A percentile compares a stretch with the other conserved stretches of the same genome.
These are phyloP conservation scores for Drosophila erecta DNA, from an alignment of 1,140 invertebrate species.

Conservation along the genomic window DNA sequence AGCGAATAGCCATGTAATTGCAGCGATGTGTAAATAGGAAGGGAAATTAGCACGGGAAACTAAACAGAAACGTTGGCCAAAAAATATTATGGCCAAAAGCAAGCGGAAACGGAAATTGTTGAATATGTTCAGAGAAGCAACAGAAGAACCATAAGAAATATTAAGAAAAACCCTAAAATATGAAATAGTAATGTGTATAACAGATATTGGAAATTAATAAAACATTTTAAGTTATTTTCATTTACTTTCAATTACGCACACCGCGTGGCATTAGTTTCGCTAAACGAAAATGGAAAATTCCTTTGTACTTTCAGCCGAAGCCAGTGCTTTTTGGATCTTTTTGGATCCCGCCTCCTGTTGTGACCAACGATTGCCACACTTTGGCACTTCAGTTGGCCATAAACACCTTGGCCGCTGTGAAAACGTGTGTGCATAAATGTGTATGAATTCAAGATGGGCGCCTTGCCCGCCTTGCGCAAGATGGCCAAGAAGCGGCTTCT, in stretches of 20 bases:
- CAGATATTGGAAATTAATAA: too few relatives aligned
- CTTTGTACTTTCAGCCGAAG: constrained; percentile 21
- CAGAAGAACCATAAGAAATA: too few relatives aligned
- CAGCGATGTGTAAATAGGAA: not conserved
- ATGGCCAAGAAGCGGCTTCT: constrained; percentile 53
- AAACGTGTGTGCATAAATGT: not conserved
- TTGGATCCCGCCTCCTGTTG: constrained; percentile 24
- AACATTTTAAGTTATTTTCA: too few relatives aligned
- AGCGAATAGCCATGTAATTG: not conserved
- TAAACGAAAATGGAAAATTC: not conserved
- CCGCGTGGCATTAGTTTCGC: not conserved
- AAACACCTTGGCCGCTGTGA: constrained; percentile 62
- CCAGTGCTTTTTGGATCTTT: too few relatives aligned
- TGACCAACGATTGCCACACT: constrained; percentile 38
- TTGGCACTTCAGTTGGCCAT: constrained; percentile 42
- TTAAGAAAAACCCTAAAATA: not conserved
- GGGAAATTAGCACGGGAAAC: not conserved
- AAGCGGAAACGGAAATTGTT: not conserved
- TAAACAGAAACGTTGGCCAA: not conserved
- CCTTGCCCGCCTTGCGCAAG: constrained; percentile 73
- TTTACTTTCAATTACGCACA: not conserved
- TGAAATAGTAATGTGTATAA: too few relatives aligned
- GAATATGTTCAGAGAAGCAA: not conserved
- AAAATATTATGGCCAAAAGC: not conserved
- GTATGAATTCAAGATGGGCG: constrained; percentile 62